These are phyloP conservation scores for Apis mellifera DNA, from an alignment of 1,140 invertebrate genomes.

Conservation along the genomic window DNA sequence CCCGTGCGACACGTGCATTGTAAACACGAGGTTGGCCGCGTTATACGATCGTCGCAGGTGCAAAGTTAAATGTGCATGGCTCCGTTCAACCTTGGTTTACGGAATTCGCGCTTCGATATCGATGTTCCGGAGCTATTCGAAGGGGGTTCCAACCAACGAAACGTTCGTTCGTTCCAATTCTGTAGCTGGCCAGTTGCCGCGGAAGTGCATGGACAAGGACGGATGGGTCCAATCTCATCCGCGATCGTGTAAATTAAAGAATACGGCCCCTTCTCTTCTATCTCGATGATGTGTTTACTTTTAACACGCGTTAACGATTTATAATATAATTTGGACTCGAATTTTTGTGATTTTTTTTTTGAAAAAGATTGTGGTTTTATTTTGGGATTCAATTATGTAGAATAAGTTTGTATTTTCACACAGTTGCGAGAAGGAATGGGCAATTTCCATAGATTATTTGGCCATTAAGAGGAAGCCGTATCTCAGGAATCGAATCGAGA, in stretches of 20 bases:
- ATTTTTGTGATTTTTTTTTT: too few relatives aligned
- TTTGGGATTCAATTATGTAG: too few relatives aligned
- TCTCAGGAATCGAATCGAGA: too few relatives aligned
- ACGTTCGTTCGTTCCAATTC: constrained; percentile 10
- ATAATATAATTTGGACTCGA: too few relatives aligned
- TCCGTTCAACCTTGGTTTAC: constrained; percentile 32
- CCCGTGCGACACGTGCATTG: constrained; percentile 33
- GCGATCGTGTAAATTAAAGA: background rate
- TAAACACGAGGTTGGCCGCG: constrained; percentile 45
- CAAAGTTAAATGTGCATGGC: constrained; percentile 46
- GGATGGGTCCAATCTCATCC: background rate
- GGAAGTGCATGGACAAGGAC: background rate
- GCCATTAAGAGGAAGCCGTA: too few relatives aligned
- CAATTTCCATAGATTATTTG: too few relatives aligned
- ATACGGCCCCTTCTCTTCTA: background rate
- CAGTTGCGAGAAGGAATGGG: too few relatives aligned
- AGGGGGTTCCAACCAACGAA: background rate
- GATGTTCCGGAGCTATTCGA: background rate
- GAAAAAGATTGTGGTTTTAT: too few relatives aligned
- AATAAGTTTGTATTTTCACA: too few relatives aligned
- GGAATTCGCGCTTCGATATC: constrained; percentile 50
- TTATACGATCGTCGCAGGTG: constrained; percentile 57
- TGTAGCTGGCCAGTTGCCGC: background rate
- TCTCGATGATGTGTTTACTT: too few relatives aligned
- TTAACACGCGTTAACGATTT: too few relatives aligned